A percentile compares a stretch with the other conserved stretches of the same genome.
Evolutionary conservation across 2,113 vertebrate species (phyloP).

Genomic region (Diadophis punctatus): DNA sequence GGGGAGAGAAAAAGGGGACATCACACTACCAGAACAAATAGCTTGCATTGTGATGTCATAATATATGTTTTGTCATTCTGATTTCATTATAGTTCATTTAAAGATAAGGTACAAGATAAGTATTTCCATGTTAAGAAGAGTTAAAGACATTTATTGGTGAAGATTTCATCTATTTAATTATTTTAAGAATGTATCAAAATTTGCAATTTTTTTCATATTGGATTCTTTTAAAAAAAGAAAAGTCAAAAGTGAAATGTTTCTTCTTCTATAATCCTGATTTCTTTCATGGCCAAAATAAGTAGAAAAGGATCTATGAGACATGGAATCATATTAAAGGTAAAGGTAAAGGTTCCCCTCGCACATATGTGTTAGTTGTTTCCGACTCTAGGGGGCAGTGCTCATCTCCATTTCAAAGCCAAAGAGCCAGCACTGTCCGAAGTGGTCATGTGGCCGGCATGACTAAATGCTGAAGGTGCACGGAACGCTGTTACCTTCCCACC

Average conservation of each 20-base stretch:
- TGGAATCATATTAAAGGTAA: not conserved
- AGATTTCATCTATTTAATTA: not conserved
- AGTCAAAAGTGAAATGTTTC: not conserved
- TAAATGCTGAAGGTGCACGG: too few species aligned
- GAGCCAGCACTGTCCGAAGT: too few species aligned
- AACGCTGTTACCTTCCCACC: too few species aligned
- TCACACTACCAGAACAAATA: not conserved
- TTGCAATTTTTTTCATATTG: not conserved
- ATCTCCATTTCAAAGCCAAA: too few species aligned
- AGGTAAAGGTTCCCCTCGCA: too few species aligned
- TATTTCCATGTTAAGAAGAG: not conserved
- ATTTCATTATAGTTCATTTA: not conserved
- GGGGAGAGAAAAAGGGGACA: not conserved
- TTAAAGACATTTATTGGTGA: not conserved
- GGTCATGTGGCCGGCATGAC: too few species aligned
- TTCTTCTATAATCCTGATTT: not conserved
- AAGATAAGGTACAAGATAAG: not conserved
- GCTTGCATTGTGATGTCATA: not conserved
- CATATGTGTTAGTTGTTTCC: too few species aligned
- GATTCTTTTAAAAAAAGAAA: not conserved
- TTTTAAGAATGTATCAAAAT: not conserved
- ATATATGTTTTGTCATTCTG: not conserved
- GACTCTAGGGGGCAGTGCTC: too few species aligned
- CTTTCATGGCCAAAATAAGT: not conserved
- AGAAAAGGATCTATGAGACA: not conserved